Evolutionary conservation across 2,888 invertebrate genomes (phyloP), one percentile per base, ranked within the genome.

Genomic region (Eupithecia exiguata): DNA sequence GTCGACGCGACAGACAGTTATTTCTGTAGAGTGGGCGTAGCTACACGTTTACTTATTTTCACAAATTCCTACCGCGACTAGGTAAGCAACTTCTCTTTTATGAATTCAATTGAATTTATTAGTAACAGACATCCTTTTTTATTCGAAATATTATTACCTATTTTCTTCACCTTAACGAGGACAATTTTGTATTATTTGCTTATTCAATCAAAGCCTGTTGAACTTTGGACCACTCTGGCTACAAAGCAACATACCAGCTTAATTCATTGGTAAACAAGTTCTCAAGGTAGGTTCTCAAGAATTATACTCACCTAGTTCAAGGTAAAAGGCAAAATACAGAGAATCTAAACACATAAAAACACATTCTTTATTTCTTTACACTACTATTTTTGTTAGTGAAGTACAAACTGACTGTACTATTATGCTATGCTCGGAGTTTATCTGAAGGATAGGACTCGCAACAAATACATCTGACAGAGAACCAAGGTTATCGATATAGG

Each of bases 201-300:
- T 25, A 58, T 58, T 25, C 38, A 65, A 65, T 69, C 62, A 38
- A 77, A 78, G 75, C 77, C 74, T 82, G 63, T 80, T 81, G 86
- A 83, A 86, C 86, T 86, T 86, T 86, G 86, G 76, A 74, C 79
- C 40, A 43, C 30, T 4, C n/a, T n/a, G n/a, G 40, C 38, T 10
- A 16, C 66, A 25, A 66, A 66, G 5, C 14, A 25, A 25, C 14
- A 40, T n/a, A 66, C 25, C 25, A 14, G 38, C 21, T n/a, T 25
- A 40, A 62, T 35, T 62, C 35, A 7, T 35, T 62, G 18, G 35
- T 35, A 62, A 62, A 62, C 62, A 35, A 62, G 35, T 35, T 62
- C 35, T 62, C 25, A 35, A 62, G 61, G 30, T 62, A 30, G 61
- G 1, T 10, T 53, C 21, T 25, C 12, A 21, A 25, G 21, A 58